Percentiles rank a stretch among this genome's conserved stretches.
Evolutionary conservation across 2,113 vertebrate species (phyloP).

Genomic region (Plotosus lineatus): DNA sequence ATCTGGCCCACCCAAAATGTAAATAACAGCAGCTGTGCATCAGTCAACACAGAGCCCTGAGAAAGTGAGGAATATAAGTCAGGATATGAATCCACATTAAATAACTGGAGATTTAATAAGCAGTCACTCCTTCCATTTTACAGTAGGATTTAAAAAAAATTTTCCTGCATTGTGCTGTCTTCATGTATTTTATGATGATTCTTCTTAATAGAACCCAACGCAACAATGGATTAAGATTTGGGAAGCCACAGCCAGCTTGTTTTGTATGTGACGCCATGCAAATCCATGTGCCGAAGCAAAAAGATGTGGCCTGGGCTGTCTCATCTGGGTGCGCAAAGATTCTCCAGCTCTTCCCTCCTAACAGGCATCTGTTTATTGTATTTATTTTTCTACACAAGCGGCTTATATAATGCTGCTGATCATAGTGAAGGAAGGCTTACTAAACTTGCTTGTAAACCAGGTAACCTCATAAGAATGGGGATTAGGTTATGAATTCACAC

Average conservation of each 20-base stretch:
- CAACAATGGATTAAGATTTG: constrained; percentile 62
- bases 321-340: constrained; percentile 43
- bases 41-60: neutral
- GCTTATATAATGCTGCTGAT: constrained; percentile 60
- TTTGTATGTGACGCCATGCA: constrained; percentile 50
- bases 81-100: constrained; percentile 32
- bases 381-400: constrained; percentile 61
- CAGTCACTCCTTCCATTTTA: constrained; percentile 39
- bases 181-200: constrained; percentile 46
- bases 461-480: constrained; percentile 64
- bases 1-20: neutral
- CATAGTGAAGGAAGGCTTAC: constrained; percentile 56
- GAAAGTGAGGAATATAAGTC: neutral
- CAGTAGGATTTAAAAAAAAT: constrained; percentile 31
- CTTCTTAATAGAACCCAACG: constrained; percentile 47
- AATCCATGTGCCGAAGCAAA: constrained; percentile 56
- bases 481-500: constrained; percentile 60
- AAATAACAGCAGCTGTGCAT: neutral
- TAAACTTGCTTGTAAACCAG: constrained; percentile 67
- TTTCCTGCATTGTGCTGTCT: constrained; percentile 46
- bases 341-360: constrained; percentile 49
- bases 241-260: constrained; percentile 42
- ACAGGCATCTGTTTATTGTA: constrained; percentile 55
- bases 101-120: constrained; percentile 43
- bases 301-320: constrained; percentile 52